A percentile compares a stretch with the other conserved stretches of the same genome.
phyloP scores from a whole-genome alignment of 2,888 invertebrate species.

The Atrina japonica region DNA sequence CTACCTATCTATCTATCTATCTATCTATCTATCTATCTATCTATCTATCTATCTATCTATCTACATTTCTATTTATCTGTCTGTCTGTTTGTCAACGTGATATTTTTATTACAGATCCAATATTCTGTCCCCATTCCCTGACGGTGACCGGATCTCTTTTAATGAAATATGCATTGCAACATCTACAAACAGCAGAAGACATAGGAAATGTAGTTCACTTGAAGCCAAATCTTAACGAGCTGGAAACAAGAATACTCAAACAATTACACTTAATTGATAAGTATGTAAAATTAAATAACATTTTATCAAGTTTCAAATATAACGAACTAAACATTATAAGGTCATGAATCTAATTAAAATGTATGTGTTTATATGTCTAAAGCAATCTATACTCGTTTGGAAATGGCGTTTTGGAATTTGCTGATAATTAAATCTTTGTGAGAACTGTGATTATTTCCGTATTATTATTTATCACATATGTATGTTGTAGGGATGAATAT shows the following conservation, averaged over 20 bases:
- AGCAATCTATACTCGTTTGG: too few relatives aligned
- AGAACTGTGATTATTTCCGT: too few relatives aligned
- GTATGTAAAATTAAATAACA: slow-evolving; percentile 11
- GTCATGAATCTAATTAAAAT: too few relatives aligned
- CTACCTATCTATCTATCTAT: background rate
- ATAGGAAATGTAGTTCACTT: too few relatives aligned
- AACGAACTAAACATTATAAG: too few relatives aligned
- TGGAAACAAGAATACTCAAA: slow-evolving; percentile 1
- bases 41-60: background rate
- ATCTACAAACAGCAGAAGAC: too few relatives aligned
- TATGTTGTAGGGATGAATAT: background rate
- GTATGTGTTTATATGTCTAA: too few relatives aligned
- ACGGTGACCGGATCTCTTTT: background rate
- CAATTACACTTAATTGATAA: slow-evolving; percentile 25
- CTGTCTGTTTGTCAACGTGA: background rate
- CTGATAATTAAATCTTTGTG: too few relatives aligned
- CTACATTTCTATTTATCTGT: background rate
- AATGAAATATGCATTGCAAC: slow-evolving; percentile 18
- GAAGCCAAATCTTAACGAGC: too few relatives aligned
- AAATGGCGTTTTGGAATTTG: too few relatives aligned
- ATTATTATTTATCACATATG: too few relatives aligned
- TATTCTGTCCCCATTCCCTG: slow-evolving; percentile 22
- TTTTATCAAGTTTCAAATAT: too few relatives aligned
- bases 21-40: background rate
- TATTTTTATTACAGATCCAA: background rate